Conservation (phyloP, 1,140 invertebrate species). For the Ooceraea biroi region DNA sequence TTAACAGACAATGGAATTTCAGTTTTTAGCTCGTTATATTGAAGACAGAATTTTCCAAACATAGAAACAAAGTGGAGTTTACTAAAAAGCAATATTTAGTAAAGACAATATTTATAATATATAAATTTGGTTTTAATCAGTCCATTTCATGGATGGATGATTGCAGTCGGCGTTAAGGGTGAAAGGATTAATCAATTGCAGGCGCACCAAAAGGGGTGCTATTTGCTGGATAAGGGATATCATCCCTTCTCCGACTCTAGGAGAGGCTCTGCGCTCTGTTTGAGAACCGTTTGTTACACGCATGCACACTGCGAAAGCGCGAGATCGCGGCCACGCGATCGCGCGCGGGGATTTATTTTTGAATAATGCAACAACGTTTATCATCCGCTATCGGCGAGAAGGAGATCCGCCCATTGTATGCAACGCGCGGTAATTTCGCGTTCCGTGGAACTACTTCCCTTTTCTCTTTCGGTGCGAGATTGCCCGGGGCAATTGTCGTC, state of each 20-base stretch:
- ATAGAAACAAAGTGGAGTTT: no score
- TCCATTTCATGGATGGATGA: no score
- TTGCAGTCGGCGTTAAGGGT: no score
- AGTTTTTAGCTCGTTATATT: no score
- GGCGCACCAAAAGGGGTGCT: no score
- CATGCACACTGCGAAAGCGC: constrained; percentile 18
- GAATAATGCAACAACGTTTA: constrained; percentile 59
- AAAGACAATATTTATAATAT: no score
- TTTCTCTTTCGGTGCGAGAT: constrained; percentile 28
- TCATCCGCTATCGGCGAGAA: constrained; percentile 58
- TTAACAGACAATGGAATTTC: no score
- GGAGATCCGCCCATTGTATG: constrained; percentile 62
- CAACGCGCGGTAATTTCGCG: constrained; percentile 44
- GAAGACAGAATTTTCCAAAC: no score
- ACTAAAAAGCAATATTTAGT: no score
- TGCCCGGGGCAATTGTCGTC: constrained; percentile 11
- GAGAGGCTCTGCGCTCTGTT: constrained; percentile 13
- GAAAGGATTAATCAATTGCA: no score
- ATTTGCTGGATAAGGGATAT: background rate
- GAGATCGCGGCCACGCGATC: constrained; percentile 24
- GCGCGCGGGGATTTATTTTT: constrained; percentile 55
- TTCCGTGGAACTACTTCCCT: constrained; percentile 38
- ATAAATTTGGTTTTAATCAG: no score
- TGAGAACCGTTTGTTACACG: constrained; percentile 46
- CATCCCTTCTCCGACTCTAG: background rate